These are phyloP conservation scores for Cheilosia grossa DNA, from an alignment of 2,888 invertebrate species.

Conservation along the genomic window DNA sequence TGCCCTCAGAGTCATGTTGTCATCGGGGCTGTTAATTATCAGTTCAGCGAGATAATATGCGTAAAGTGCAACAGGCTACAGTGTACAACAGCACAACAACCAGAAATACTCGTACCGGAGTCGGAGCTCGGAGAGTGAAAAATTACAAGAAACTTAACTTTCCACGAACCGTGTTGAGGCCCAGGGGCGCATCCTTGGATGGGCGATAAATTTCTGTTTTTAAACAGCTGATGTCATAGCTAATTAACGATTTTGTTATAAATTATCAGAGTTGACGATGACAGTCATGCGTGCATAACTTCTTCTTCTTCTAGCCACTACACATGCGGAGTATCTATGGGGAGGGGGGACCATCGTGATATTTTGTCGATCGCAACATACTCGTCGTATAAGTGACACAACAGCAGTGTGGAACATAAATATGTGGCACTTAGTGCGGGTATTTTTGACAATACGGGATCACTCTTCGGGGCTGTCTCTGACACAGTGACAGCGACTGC, in stretches of 20 bases:
- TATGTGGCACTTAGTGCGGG: constrained; percentile 72
- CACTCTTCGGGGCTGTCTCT: constrained; percentile 56
- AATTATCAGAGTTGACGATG: constrained; percentile 77
- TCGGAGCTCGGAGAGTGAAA: constrained; percentile 28
- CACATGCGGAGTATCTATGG: background rate
- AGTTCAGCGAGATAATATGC: constrained; percentile 44
- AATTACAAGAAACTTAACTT: constrained; percentile 56
- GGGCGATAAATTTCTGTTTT: constrained; percentile 54
- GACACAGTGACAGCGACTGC: constrained; percentile 49
- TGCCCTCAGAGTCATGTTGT: constrained; percentile 54
- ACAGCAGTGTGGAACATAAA: constrained; percentile 71
- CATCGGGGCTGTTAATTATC: constrained; percentile 73
- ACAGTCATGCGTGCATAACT: constrained; percentile 62
- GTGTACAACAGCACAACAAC: background rate
- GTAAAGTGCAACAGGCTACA: constrained; percentile 64
- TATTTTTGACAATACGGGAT: constrained; percentile 74
- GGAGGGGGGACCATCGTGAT: constrained; percentile 7
- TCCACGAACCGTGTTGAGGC: constrained; percentile 48
- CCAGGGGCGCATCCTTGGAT: constrained; percentile 39
- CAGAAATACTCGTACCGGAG: constrained; percentile 38
- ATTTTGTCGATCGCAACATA: constrained; percentile 51
- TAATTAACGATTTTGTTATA: constrained; percentile 83
- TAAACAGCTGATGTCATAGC: constrained; percentile 82
- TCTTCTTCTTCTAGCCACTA: background rate
- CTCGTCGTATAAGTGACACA: constrained; percentile 46